These are phyloP conservation scores for Muscina levida DNA, from an alignment of 2,888 invertebrate genomes.

Conservation along the genomic window DNA sequence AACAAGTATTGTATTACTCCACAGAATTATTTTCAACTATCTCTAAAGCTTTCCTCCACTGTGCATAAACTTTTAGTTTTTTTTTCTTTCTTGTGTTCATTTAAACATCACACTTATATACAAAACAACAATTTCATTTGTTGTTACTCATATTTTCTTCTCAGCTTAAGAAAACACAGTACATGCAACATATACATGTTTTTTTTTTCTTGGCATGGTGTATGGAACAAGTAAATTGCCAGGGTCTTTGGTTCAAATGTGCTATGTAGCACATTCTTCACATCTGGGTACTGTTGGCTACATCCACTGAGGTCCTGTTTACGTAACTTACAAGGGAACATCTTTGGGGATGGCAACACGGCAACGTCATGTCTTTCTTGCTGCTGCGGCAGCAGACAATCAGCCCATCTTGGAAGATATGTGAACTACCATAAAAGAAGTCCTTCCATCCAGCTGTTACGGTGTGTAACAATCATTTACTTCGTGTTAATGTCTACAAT, in stretches of 20 bases:
- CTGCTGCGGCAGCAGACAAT: slow-evolving; percentile 44
- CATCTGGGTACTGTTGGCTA: slow-evolving; percentile 57
- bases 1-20: too few relatives aligned
- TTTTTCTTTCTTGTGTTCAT: slow-evolving; percentile 19
- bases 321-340: not conserved
- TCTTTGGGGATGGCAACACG: too few relatives aligned
- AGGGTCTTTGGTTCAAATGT: slow-evolving; percentile 27
- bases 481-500: slow-evolving; percentile 55
- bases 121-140: slow-evolving; percentile 9
- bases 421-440: slow-evolving; percentile 49
- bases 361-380: not conserved
- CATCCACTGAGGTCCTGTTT: slow-evolving; percentile 11
- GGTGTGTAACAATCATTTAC: slow-evolving; percentile 44
- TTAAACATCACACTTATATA: slow-evolving; percentile 24
- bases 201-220: not conserved
- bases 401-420: slow-evolving; percentile 50
- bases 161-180: slow-evolving; percentile 25
- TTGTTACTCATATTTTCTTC: slow-evolving; percentile 21
- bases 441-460: slow-evolving; percentile 64
- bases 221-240: not conserved
- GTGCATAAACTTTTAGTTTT: too few relatives aligned
- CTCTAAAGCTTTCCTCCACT: too few relatives aligned
- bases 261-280: slow-evolving; percentile 53
- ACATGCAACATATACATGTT: too few relatives aligned
- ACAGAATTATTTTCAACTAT: too few relatives aligned